Base-by-base conservation (phyloP, 2,113 vertebrate species). In the Atractosteus spatula region DNA sequence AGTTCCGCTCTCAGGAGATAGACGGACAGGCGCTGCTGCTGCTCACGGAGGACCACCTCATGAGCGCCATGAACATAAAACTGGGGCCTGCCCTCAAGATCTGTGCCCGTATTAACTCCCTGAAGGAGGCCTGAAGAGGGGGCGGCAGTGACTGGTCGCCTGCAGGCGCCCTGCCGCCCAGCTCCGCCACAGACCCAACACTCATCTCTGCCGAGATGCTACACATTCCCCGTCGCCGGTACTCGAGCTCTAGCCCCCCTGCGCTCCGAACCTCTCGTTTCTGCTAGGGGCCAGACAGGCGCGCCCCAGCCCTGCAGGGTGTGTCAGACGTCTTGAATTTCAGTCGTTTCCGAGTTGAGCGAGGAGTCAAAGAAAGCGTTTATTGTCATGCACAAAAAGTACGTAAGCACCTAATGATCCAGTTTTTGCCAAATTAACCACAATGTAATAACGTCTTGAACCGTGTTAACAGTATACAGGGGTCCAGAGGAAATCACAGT, bases 1-100 rank as follows among this genome's bases (percentile, higher is more conserved):
- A 95, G 82, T 98, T 98, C 82, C 92, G 93, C 84, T 91, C 91
- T 64, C 96, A 98, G 82, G 96, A 98, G 81, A 98, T 97, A 62
- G 96, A 98, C 61, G 96, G 96, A 62, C 95, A 98, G 82, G 95
- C 96, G 66, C 92, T 97, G 78, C 93, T 97, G 69, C 87, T 98
- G 62, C 85, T 98, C 42, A 97, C 96, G 45, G 96, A 98, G 86
- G 96, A 98, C 77, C 96, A 98, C 84, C 93, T 98, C 62, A 94
- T 97, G 95, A 95, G 89, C 79, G 91, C 93, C 81, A 97, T 98
- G 96, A 96, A 97, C 88, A 93, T 97, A 75, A 96, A 96, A 88
- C 90, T 98, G 74, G 96, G 96, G 63, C 96, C 96, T 11, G 96
- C 96, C 0, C 85, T 98, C 66, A 98, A 98, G 86, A 94, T 98